A percentile compares a stretch with the other conserved stretches of the same genome.
phyloP scores from a whole-genome alignment of 1,140 invertebrate species.

The Coenobita brevimanus region DNA sequence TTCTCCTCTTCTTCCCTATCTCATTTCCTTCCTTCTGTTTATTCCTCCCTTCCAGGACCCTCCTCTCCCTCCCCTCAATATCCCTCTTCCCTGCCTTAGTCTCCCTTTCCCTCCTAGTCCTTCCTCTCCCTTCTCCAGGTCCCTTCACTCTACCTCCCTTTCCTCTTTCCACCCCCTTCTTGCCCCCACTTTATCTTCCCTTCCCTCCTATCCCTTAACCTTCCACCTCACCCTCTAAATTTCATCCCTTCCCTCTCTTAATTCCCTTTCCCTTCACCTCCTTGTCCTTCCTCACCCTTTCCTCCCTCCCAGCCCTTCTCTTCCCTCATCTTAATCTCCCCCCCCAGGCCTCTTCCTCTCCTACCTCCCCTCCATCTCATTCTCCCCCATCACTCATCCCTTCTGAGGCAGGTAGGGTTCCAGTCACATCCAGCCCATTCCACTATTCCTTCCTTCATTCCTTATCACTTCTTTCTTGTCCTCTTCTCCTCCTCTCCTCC shows the following conservation, averaged over 20 bases:
- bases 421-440: too few species aligned
- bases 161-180: too few species aligned
- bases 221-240: not conserved
- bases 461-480: not conserved
- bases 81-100: not conserved
- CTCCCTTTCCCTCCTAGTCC: slow-evolving; percentile 29
- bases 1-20: not conserved
- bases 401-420: too few species aligned
- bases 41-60: not conserved
- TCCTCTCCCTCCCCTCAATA: not conserved
- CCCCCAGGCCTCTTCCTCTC: not conserved
- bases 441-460: slow-evolving; percentile 12
- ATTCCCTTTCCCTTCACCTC: too few species aligned
- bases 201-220: not conserved
- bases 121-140: not conserved
- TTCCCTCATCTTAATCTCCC: not conserved
- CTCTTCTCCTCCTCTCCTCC: not conserved
- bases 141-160: too few species aligned
- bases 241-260: too few species aligned
- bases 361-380: not conserved
- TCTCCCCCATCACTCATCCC: slow-evolving; percentile 2
- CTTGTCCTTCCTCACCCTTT: too few species aligned
- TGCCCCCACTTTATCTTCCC: not conserved
- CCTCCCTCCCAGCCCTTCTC: not conserved
- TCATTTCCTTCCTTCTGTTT: not conserved